Base-by-base conservation (phyloP, 1,140 invertebrate species). In the Ips nitidus region DNA sequence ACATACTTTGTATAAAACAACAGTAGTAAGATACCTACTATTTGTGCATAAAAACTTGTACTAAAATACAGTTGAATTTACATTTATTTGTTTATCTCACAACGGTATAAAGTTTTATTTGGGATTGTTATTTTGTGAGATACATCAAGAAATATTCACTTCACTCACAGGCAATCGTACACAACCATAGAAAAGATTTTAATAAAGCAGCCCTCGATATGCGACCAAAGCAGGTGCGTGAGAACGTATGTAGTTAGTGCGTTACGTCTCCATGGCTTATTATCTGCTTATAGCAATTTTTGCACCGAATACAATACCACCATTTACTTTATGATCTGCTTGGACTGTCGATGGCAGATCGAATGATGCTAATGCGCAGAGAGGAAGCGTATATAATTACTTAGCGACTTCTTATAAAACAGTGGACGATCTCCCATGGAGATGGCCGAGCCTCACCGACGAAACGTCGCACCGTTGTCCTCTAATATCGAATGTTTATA, bases 201-300 rank as follows among this genome's bases (percentile, higher is more conserved):
- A 56, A 56, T 56, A 56, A 56, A 56, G 8, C n/a, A 56, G 53
- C 5, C 38, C 5, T 6, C 36, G 37, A 22, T 56, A 56, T 56
- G 53, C 38, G 53, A 56, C 53, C 38, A 37, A 22, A 56, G n/a
- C 45, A 47, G n/a, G 45, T 39, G 53, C 53, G 53, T 56, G 53
- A 56, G 53, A 56, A 56, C 53, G n/a, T 22, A 56, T 56, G 53
- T 56, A 56, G 53, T 56, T 56, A 56, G 53, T 56, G 53, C 53
- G 7, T 56, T 56, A 56, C 53, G 8, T 56, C 53, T 56, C 53
- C 22, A 6, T 37, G 36, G 7, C 38, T 56, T 22, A 22, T 56
- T 56, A 7, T 56, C 8, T 22, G 7, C 36, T n/a, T 56, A 56
- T 56, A 56, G 53, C 6, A 56, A 56, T 56, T 56, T 56, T 56